These are phyloP conservation scores for Hydrolagus affinis DNA, from an alignment of 2,113 vertebrate species.

Conservation along the genomic window DNA sequence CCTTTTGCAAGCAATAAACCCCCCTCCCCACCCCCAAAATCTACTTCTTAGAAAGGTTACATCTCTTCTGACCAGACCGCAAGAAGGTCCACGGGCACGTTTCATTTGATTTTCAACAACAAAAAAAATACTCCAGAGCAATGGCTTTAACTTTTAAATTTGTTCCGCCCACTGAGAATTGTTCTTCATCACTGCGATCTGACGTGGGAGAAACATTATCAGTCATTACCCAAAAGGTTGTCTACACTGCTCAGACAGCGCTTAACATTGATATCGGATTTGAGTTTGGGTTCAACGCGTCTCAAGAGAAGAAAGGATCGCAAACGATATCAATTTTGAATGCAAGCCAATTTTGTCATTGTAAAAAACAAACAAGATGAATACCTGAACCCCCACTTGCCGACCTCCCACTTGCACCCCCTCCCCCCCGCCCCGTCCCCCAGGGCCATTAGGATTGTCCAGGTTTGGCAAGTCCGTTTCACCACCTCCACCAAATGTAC, in stretches of 20 bases:
- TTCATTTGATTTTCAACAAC: slow-evolving; percentile 15
- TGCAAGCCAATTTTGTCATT: neutral
- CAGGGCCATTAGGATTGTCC: too few relatives aligned
- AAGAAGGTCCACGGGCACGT: neutral
- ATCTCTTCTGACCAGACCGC: slow-evolving; percentile 2
- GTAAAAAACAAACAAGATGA: neutral
- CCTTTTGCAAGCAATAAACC: slow-evolving; percentile 16
- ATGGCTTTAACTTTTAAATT: slow-evolving; percentile 22
- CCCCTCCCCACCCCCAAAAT: slow-evolving; percentile 19
- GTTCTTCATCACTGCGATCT: neutral
- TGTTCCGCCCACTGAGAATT: neutral
- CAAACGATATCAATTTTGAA: slow-evolving; percentile 11
- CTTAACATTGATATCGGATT: slow-evolving; percentile 6
- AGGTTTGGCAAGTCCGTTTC: too few relatives aligned
- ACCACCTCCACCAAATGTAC: too few relatives aligned
- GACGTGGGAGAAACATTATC: neutral
- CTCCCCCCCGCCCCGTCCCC: too few relatives aligned
- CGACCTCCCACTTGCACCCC: too few relatives aligned
- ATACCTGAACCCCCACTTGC: too few relatives aligned
- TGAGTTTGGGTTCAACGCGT: slow-evolving; percentile 2
- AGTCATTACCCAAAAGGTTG: slow-evolving; percentile 6
- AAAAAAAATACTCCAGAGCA: neutral
- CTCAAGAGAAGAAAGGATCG: neutral
- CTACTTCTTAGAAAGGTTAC: slow-evolving; percentile 30
- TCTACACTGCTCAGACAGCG: neutral